Conservation (phyloP, 2,888 invertebrate genomes). For the Amaurobius ferox region DNA sequence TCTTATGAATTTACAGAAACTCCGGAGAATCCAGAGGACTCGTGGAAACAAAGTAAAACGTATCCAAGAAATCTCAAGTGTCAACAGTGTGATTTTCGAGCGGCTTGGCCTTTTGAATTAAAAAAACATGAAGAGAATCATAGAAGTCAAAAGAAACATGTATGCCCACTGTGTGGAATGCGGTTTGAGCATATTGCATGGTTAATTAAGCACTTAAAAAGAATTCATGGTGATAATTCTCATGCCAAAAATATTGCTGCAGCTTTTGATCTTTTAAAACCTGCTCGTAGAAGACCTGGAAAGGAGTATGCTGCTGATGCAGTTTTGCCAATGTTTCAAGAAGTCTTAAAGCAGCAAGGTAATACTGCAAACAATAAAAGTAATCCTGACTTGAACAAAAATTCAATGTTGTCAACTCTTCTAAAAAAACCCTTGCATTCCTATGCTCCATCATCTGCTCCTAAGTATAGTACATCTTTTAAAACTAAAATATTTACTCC, state of each 20-base stretch:
- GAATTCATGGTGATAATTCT: conserved; percentile 63
- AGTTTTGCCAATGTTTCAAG: conserved; percentile 55
- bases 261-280: conserved; percentile 62
- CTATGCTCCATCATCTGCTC: conserved; percentile 10
- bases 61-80: conserved; percentile 60
- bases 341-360: conserved; percentile 54
- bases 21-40: conserved; percentile 25
- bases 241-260: conserved; percentile 69
- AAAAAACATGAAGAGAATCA: conserved; percentile 71
- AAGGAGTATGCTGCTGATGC: conserved; percentile 42
- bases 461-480: conserved; percentile 13
- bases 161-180: conserved; percentile 73
- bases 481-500: conserved; percentile 30
- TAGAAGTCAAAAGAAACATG: conserved; percentile 63
- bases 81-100: conserved; percentile 57
- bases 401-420: conserved; percentile 57
- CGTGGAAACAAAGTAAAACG: conserved; percentile 40
- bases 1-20: conserved; percentile 23
- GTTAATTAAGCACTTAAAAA: conserved; percentile 68
- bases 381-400: background rate
- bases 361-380: background rate
- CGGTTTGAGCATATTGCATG: conserved; percentile 72
- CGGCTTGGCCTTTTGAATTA: conserved; percentile 68
- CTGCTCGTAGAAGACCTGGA: conserved; percentile 34
- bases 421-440: conserved; percentile 52